Conservation (phyloP, 2,888 invertebrate species). For the Agrochola macilenta region DNA sequence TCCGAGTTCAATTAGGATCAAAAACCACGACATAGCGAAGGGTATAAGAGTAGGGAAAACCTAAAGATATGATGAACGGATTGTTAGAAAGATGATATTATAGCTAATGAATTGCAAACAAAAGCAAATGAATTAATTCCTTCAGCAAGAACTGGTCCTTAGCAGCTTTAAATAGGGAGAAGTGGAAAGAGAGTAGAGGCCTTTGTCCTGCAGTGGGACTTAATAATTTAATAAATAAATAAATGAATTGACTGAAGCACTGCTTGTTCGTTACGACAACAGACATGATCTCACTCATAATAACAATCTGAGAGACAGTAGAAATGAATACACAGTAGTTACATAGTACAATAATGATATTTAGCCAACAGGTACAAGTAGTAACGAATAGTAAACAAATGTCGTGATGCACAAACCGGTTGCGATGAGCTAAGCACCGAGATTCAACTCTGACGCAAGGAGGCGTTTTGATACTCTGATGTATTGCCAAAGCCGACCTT, state of each 20-base stretch:
- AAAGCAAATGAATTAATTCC: background rate
- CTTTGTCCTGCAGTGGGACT: background rate
- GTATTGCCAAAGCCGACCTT: slow-evolving; percentile 58
- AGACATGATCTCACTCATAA: background rate
- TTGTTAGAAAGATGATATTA: background rate
- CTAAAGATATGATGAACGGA: background rate
- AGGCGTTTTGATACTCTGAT: slow-evolving; percentile 48
- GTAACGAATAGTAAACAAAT: slow-evolving; percentile 66
- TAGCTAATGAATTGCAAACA: background rate
- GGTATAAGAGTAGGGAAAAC: background rate
- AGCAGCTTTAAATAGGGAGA: background rate
- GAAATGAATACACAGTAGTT: slow-evolving; percentile 20
- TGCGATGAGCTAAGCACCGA: slow-evolving; percentile 67
- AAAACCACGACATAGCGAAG: background rate
- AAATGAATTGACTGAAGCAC: background rate
- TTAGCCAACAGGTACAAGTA: slow-evolving; percentile 53
- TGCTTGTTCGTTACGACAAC: background rate
- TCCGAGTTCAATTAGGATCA: background rate
- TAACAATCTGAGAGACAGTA: background rate
- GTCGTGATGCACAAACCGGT: slow-evolving; percentile 66
- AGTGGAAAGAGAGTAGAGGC: background rate
- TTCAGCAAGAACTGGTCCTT: background rate
- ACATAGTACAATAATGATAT: slow-evolving; percentile 45
- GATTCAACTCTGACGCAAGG: slow-evolving; percentile 66
- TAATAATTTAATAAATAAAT: background rate